Evolutionary conservation across 2,888 invertebrate species (phyloP), one percentile per base, ranked within the genome.

Genomic region (Carpatolechia fugitivella): DNA sequence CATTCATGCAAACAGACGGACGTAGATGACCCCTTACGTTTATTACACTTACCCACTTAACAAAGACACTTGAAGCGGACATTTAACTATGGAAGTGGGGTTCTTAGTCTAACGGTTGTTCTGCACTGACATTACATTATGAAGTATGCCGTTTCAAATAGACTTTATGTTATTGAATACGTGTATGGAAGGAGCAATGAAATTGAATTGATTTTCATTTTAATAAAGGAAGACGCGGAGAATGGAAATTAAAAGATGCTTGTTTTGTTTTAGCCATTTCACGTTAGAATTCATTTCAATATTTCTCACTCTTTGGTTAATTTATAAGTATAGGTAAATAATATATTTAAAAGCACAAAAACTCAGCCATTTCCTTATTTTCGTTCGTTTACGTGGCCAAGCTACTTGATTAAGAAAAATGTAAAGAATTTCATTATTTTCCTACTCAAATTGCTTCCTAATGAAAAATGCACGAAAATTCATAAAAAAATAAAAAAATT

Each of bases 1-100:
- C 44, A 44, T 44, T 10, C 24, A 20, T 16, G 16, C 62, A 61
- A 54, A 63, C 63, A 40, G 14, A 18, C 18, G 24, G n/a, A 44
- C 18, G 24, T 3, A 44, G 24, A 24, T 44, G 44, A 44, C 44
- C 44, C 24, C 44, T 44, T 20, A 44, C 44, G 20, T 44, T 44
- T 44, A 24, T 44, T 18, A 44, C 4, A 11, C 1, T 7, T 20
- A 1, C 1, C 24, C 44, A 44, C 2, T 29, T 24, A 24, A 24
- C 20, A n/a, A 1, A 11, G 44, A 44, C 24, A 20, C 24, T 13
- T 38, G 6, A 3, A 18, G 0, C 11, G 7, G 14, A 13, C 18
- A 16, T 7, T 18, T 6, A 7, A 2, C 3, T 16, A 16, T 18
- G 38, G 20, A 1, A 10, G n/a, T 11, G 20, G 7, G 24, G 24